Conservation (phyloP, 1,140 invertebrate species). For the Thaumetopoea pityocampa region DNA sequence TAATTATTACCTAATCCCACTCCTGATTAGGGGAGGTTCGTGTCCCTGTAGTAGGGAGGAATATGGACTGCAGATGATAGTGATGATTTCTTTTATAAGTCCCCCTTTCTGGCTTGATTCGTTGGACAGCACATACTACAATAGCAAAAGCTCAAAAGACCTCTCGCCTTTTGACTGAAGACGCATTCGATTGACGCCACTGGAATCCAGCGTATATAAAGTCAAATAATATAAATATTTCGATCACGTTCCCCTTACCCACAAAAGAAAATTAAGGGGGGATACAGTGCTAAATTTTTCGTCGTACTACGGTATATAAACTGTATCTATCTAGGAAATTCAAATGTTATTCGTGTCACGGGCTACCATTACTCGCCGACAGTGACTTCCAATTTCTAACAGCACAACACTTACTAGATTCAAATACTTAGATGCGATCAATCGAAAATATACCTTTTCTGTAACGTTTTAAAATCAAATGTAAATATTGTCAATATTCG, state of each 20-base stretch:
- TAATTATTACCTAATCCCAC: no score
- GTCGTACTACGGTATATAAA: conserved; percentile 19
- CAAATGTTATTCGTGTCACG: conserved; percentile 60
- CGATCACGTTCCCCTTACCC: conserved; percentile 37
- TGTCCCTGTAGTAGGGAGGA: no score
- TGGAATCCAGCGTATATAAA: conserved; percentile 5
- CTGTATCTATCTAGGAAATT: conserved; percentile 46
- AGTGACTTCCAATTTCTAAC: conserved; percentile 66
- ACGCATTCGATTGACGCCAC: no score
- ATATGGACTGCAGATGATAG: no score
- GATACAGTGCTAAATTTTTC: conserved; percentile 29
- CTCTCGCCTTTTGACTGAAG: no score
- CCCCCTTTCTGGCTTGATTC: no score
- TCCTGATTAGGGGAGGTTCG: no score
- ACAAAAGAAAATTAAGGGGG: conserved; percentile 51
- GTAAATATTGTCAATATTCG: neutral
- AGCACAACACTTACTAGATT: conserved; percentile 19
- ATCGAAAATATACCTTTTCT: conserved; percentile 22
- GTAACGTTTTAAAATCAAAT: conserved; percentile 14
- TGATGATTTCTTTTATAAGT: no score
- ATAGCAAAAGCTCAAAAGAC: no score
- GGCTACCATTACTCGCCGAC: conserved; percentile 63
- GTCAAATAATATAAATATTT: conserved; percentile 30
- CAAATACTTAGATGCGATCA: neutral
- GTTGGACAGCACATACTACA: no score